Conservation (phyloP, 1,140 invertebrate species). For the Zaprionus gabonicus region DNA sequence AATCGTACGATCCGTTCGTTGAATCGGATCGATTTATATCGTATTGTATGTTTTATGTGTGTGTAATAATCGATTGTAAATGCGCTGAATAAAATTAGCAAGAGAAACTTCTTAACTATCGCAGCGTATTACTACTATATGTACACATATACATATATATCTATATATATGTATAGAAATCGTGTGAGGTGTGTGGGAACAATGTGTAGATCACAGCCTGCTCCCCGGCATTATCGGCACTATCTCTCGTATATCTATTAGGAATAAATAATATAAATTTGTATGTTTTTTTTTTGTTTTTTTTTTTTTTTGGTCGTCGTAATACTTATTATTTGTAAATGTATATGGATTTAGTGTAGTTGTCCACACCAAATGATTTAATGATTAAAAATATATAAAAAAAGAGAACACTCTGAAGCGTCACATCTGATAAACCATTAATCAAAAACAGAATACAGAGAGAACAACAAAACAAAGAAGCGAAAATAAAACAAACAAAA, state of each 20-base stretch:
- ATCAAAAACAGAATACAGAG: constrained; percentile 12
- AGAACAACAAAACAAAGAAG: constrained; percentile 4
- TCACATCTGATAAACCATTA: constrained; percentile 51
- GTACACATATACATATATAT: background rate
- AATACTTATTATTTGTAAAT: constrained; percentile 80
- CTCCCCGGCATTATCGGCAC: background rate
- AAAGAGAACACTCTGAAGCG: constrained; percentile 60
- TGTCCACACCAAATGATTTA: constrained; percentile 81
- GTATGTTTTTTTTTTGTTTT: constrained; percentile 22
- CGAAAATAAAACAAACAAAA: constrained; percentile 5
- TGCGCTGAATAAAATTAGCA: constrained; percentile 5
- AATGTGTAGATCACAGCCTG: background rate
- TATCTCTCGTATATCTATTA: constrained; percentile 22
- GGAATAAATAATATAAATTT: constrained; percentile 20
- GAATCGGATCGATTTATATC: constrained; percentile 19
- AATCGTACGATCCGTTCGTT: background rate
- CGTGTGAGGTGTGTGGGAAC: background rate
- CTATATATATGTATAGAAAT: background rate
- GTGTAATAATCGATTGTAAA: constrained; percentile 23
- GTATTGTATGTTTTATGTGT: constrained; percentile 30
- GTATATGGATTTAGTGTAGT: constrained; percentile 82
- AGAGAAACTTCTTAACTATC: constrained; percentile 12
- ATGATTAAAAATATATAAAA: constrained; percentile 68
- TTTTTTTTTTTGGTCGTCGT: constrained; percentile 60
- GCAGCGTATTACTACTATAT: background rate